These are phyloP conservation scores for Cricetomys ansorgei DNA, from an alignment of 2,113 vertebrate genomes.

Conservation along the genomic window DNA sequence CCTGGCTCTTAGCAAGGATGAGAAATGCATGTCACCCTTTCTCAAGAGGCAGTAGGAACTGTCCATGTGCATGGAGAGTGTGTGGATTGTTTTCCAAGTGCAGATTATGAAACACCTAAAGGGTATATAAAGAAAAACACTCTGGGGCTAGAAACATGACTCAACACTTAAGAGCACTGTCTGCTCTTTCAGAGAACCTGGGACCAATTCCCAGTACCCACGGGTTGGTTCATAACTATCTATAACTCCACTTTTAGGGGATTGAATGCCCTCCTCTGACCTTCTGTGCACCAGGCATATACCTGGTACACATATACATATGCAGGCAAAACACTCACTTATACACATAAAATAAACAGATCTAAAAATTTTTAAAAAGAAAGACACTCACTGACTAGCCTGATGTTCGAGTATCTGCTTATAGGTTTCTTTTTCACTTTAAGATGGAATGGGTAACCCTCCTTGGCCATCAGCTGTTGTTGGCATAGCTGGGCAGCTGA, in stretches of 20 bases:
- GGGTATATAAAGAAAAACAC: not conserved
- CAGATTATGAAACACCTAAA: not conserved
- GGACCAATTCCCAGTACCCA: not conserved
- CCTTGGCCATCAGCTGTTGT: not conserved
- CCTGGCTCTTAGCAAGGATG: not conserved
- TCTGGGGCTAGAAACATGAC: not conserved
- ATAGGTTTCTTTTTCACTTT: not conserved
- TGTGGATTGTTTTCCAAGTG: not conserved
- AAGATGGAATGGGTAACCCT: not conserved
- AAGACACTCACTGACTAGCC: not conserved
- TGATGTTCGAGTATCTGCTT: not conserved
- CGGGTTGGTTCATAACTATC: not conserved
- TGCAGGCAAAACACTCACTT: not conserved
- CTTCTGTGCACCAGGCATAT: not conserved
- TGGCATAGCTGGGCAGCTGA: not conserved
- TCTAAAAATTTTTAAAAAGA: not conserved
- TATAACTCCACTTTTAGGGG: not conserved
- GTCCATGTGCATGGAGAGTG: too few species aligned
- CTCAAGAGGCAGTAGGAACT: too few species aligned
- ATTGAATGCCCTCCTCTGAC: not conserved
- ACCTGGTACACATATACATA: not conserved
- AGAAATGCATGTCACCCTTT: not conserved
- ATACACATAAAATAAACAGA: not conserved
- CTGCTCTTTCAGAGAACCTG: not conserved
- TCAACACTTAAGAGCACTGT: not conserved